Conservation (phyloP, 1,140 invertebrate species). For the Harlomillsia oculata region DNA sequence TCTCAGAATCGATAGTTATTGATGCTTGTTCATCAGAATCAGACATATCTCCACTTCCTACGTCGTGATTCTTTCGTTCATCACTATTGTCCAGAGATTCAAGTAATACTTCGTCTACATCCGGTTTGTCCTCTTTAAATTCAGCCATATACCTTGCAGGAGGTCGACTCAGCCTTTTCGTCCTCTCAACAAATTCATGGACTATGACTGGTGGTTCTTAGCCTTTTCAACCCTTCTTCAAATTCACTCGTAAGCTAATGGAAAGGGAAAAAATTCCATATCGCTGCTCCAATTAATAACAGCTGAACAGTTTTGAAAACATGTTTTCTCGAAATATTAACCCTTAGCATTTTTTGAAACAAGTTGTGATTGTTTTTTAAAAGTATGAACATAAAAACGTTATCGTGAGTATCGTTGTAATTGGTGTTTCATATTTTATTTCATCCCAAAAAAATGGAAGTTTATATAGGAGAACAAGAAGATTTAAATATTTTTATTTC, state of each 20-base stretch:
- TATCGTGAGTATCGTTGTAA: too few species aligned
- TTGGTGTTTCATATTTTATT: too few species aligned
- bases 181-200: not conserved
- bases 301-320: too few species aligned
- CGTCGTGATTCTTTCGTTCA: not conserved
- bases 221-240: too few species aligned
- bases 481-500: too few species aligned
- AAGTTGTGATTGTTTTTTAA: not conserved
- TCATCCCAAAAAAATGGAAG: too few species aligned
- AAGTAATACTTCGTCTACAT: not conserved
- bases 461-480: too few species aligned
- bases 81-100: not conserved
- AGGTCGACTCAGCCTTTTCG: slow-evolving; percentile 9
- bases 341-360: not conserved
- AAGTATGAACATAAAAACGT: too few species aligned
- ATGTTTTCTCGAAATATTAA: not conserved
- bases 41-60: not conserved
- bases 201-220: not conserved
- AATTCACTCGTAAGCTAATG: too few species aligned
- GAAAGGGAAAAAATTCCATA: too few species aligned
- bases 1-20: not conserved
- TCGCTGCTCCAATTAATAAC: too few species aligned
- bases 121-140: not conserved
- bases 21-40: not conserved
- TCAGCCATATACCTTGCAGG: slow-evolving; percentile 9